Percentiles rank a stretch among this genome's conserved stretches.
phyloP scores from a whole-genome alignment of 2,797 vertebrate species.

The Coluber constrictor region DNA sequence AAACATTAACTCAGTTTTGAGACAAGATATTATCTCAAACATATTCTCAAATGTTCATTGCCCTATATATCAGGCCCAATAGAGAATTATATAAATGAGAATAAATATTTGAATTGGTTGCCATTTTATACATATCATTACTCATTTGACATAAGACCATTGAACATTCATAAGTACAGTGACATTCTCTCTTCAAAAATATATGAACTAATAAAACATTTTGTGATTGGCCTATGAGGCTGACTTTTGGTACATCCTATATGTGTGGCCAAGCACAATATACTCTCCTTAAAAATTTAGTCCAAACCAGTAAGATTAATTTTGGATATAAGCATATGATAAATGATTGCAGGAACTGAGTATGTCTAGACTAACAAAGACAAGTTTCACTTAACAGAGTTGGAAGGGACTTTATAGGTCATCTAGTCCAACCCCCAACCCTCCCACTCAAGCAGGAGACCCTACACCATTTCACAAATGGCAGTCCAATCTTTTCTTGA shows the following conservation, averaged over 20 bases:
- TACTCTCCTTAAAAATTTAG: not conserved
- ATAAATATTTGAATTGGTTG: not conserved
- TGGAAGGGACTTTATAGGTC: too few relatives aligned
- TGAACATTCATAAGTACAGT: not conserved
- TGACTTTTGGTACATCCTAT: not conserved
- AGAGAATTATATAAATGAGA: not conserved
- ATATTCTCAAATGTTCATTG: not conserved
- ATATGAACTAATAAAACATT: not conserved
- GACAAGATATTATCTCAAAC: not conserved
- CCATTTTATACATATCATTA: not conserved
- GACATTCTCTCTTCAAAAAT: not conserved
- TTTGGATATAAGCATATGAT: not conserved
- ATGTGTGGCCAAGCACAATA: not conserved
- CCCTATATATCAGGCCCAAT: not conserved
- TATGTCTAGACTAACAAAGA: not conserved
- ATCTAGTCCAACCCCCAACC: too few relatives aligned
- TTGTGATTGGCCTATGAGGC: not conserved
- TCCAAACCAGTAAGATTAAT: not conserved
- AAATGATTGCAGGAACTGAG: not conserved
- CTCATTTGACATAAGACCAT: not conserved
- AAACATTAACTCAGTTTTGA: not conserved
- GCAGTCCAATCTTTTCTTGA: too few relatives aligned
- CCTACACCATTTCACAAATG: too few relatives aligned
- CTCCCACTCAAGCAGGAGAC: too few relatives aligned
- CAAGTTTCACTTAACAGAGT: too few relatives aligned